Evolutionary conservation across 2,797 vertebrate genomes (phyloP).

Genomic region (Urocyon cinereoargenteus): DNA sequence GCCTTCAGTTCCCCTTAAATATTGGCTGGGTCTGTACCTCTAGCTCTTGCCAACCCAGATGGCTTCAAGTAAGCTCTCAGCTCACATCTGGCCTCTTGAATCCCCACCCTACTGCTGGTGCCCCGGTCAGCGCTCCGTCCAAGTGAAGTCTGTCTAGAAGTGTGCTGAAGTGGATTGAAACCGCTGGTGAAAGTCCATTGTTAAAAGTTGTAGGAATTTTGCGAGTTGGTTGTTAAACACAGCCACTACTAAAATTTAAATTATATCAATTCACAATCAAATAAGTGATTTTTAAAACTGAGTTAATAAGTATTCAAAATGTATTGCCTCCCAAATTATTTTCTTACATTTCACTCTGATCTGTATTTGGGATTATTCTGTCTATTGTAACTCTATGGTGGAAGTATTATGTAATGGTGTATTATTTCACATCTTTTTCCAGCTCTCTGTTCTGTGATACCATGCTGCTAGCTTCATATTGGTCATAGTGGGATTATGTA

Average conservation of each 20-base stretch:
- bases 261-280: neutral
- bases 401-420: neutral
- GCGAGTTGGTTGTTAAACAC: neutral
- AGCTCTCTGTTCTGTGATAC: neutral
- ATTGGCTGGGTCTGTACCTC: neutral
- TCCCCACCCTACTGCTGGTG: neutral
- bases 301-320: neutral
- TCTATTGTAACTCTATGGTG: neutral
- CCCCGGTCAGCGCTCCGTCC: neutral
- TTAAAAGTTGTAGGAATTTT: neutral
- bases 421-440: neutral
- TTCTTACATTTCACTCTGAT: neutral
- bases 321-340: neutral
- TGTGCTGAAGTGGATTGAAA: neutral
- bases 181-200: neutral
- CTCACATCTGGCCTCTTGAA: neutral
- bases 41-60: neutral
- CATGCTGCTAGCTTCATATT: neutral
- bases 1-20: neutral
- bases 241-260: neutral
- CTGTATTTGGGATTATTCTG: neutral
- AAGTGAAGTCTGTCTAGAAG: neutral
- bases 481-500: neutral
- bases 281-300: neutral
- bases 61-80: slow-evolving; percentile 3